These are phyloP conservation scores for Corythornis vintsioides DNA, from an alignment of 2,113 vertebrate genomes.

Conservation along the genomic window DNA sequence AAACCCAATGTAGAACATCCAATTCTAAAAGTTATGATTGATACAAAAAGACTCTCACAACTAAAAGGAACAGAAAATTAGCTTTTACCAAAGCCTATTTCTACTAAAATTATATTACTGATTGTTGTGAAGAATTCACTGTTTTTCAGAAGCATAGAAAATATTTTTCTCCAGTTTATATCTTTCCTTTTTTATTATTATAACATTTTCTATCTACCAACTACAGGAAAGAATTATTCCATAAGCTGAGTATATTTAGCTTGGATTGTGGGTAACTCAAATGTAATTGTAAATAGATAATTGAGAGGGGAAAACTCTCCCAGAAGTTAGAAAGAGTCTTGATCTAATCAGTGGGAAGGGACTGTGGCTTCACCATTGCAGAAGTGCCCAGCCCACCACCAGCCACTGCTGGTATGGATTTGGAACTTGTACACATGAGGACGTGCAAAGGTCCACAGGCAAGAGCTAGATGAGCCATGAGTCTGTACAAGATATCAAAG, in stretches of 20 bases:
- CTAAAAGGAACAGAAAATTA: slow-evolving; percentile 37
- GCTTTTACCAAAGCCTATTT: slow-evolving; percentile 24
- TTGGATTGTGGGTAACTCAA: background rate
- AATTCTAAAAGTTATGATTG: slow-evolving; percentile 25
- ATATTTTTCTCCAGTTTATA: background rate
- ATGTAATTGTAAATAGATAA: background rate
- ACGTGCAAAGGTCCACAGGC: background rate
- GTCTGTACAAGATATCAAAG: background rate
- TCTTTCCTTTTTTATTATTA: background rate
- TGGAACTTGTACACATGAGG: background rate
- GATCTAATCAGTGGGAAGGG: background rate
- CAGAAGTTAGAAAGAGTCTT: background rate
- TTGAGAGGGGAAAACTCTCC: background rate
- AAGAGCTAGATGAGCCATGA: background rate
- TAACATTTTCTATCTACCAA: background rate
- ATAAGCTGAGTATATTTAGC: background rate
- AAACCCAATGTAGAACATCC: slow-evolving; percentile 36
- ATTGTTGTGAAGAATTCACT: background rate
- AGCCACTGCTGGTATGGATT: background rate
- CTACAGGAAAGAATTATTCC: background rate
- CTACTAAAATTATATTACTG: background rate
- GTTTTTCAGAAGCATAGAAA: background rate
- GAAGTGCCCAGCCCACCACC: background rate
- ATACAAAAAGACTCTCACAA: slow-evolving; percentile 1
- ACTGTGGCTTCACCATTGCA: background rate